Conservation (phyloP, 2,113 vertebrate species). For the Aythya baeri region DNA sequence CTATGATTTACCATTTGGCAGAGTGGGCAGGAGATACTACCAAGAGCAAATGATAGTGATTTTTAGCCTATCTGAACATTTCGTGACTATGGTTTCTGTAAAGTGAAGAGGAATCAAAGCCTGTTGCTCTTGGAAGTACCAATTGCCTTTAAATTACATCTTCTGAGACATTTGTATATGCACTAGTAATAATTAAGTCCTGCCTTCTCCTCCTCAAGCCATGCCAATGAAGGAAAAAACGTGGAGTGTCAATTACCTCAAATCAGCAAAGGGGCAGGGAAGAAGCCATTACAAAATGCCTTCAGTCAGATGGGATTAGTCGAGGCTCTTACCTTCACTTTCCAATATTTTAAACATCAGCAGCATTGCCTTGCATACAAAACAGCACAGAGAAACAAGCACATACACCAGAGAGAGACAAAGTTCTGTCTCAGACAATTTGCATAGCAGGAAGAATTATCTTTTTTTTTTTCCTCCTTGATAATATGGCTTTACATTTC, state of each 20-base stretch:
- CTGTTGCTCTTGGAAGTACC: neutral
- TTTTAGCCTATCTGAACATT: neutral
- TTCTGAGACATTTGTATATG: neutral
- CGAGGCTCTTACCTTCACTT: neutral
- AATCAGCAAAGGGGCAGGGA: neutral
- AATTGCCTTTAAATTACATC: neutral
- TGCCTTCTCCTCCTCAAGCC: neutral
- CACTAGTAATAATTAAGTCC: accelerated
- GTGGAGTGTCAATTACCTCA: neutral
- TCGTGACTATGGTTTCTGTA: neutral
- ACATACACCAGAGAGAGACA: neutral
- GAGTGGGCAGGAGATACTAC: neutral
- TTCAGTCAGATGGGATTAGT: neutral
- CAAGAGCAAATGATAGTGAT: neutral
- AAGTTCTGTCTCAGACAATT: neutral
- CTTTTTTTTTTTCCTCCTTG: neutral
- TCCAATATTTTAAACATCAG: neutral
- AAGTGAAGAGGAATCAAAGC: neutral
- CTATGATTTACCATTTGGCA: slow-evolving; percentile 19
- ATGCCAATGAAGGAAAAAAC: neutral
- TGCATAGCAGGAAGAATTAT: neutral
- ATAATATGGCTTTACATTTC: neutral
- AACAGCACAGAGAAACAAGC: neutral
- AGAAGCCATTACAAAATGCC: neutral
- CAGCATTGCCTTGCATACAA: neutral